These are phyloP conservation scores for Netelia fuscicornis DNA, from an alignment of 2,888 invertebrate genomes.

Conservation along the genomic window DNA sequence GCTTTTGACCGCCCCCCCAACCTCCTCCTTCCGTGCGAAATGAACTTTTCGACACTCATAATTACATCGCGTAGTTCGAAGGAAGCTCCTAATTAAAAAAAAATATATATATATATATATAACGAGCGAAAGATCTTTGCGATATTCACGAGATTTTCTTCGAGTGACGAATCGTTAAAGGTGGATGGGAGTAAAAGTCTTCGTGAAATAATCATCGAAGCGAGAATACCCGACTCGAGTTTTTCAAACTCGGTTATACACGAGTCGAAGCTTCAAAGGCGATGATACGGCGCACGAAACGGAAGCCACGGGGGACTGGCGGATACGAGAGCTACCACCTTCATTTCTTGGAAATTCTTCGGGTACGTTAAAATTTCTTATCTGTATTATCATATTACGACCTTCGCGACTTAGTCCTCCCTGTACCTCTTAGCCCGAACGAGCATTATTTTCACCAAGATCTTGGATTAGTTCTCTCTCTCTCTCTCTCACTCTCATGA, in stretches of 20 bases:
- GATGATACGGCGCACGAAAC: too few species aligned
- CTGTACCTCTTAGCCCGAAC: not conserved
- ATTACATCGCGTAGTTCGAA: conserved; percentile 31
- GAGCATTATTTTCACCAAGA: conserved; percentile 27
- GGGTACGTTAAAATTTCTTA: not conserved
- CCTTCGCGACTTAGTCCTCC: not conserved
- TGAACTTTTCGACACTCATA: conserved; percentile 51
- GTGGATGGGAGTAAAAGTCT: not conserved
- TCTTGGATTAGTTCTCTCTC: conserved; percentile 12
- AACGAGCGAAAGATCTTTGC: conserved; percentile 28
- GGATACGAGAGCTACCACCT: not conserved
- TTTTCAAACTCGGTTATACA: too few species aligned
- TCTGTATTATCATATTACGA: not conserved
- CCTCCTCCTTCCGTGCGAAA: not conserved
- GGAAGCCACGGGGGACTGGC: too few species aligned
- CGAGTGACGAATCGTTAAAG: not conserved
- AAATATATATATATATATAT: not conserved
- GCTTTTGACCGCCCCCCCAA: too few species aligned
- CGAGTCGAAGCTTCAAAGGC: too few species aligned
- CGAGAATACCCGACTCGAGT: not conserved
- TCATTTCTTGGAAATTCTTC: not conserved
- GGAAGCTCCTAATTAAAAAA: conserved; percentile 59
- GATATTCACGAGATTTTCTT: not conserved
- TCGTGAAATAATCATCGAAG: not conserved
- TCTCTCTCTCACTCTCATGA: not conserved